phyloP scores from a whole-genome alignment of 2,797 vertebrate genomes.

The Lophius americanus region DNA sequence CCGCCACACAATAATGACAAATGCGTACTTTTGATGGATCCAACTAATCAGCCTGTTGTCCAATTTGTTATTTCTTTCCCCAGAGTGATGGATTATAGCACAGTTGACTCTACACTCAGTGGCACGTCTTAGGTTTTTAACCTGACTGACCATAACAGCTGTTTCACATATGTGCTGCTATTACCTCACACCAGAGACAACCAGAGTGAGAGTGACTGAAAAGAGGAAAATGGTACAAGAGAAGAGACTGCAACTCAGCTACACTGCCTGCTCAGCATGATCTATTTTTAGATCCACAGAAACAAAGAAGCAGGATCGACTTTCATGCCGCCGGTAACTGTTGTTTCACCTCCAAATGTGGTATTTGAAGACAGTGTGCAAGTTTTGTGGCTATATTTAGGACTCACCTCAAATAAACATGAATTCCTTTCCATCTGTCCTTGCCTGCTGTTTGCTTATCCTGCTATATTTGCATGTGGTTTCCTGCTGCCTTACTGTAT shows the following conservation, averaged over 20 bases:
- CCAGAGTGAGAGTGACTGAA: conserved; percentile 16
- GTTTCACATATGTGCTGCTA: neutral
- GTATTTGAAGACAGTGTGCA: conserved; percentile 42
- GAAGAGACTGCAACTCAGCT: conserved; percentile 53
- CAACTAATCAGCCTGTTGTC: neutral
- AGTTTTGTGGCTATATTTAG: conserved; percentile 57
- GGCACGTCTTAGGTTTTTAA: neutral
- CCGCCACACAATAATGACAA: neutral
- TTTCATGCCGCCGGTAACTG: conserved; percentile 57
- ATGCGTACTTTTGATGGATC: neutral
- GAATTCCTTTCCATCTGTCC: conserved; percentile 37
- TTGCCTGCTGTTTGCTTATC: conserved; percentile 24
- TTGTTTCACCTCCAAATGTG: conserved; percentile 64
- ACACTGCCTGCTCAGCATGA: conserved; percentile 72
- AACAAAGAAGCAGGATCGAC: conserved; percentile 70
- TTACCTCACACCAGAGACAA: conserved; percentile 2
- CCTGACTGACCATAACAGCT: neutral
- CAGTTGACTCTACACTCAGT: conserved; percentile 7
- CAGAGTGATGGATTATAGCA: neutral
- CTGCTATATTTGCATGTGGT: conserved; percentile 30
- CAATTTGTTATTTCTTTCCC: conserved; percentile 3
- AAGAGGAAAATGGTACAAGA: conserved; percentile 44
- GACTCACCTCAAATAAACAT: conserved; percentile 44
- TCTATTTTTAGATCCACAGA: conserved; percentile 72
- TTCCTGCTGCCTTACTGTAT: conserved; percentile 24